phyloP scores from a whole-genome alignment of 1,140 invertebrate species.

The Goniozus legneri region DNA sequence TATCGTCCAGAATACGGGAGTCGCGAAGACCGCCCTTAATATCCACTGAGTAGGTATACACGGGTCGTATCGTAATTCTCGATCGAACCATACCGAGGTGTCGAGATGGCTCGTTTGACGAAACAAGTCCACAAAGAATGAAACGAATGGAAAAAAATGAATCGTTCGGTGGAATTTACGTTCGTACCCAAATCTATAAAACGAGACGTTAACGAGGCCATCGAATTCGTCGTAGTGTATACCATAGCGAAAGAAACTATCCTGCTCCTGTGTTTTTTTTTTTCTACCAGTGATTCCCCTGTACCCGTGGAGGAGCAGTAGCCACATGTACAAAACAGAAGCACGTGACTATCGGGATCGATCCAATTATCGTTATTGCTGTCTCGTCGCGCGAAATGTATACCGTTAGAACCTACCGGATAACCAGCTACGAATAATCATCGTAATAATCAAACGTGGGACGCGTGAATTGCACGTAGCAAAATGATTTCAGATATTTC shows the following conservation, averaged over 20 bases:
- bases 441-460: too few relatives aligned
- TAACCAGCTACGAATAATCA: too few relatives aligned
- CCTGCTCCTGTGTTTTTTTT: slow-evolving; percentile 4
- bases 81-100: slow-evolving; percentile 14
- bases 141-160: slow-evolving; percentile 5
- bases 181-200: slow-evolving; percentile 40
- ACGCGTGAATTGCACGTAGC: too few relatives aligned
- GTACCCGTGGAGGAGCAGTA: background rate
- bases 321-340: too few relatives aligned
- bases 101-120: slow-evolving; percentile 13
- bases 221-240: slow-evolving; percentile 40
- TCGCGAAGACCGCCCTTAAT: background rate
- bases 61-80: slow-evolving; percentile 21
- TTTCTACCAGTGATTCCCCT: background rate
- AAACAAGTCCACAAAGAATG: background rate
- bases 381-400: too few relatives aligned
- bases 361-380: too few relatives aligned
- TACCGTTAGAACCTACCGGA: too few relatives aligned
- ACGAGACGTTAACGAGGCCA: slow-evolving; percentile 45
- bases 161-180: slow-evolving; percentile 23
- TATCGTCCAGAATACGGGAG: background rate
- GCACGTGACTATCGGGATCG: too few relatives aligned
- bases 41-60: too few relatives aligned
- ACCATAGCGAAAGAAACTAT: slow-evolving; percentile 35
- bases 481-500: too few relatives aligned